phyloP scores from a whole-genome alignment of 2,888 invertebrate species.

The Polymixis flavicincta region DNA sequence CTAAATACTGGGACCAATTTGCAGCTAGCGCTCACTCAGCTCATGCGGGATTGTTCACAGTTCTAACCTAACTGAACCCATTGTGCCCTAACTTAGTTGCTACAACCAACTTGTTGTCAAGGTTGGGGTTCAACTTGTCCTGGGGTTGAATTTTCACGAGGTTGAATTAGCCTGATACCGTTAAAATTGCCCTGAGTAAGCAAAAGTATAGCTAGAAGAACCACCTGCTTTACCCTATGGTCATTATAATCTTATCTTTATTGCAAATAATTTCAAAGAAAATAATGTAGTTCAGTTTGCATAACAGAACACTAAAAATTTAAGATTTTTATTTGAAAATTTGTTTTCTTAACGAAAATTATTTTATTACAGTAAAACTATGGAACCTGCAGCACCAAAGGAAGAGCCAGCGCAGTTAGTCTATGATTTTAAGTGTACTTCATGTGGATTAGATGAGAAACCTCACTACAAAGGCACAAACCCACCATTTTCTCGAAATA shows the following conservation, averaged over 20 bases:
- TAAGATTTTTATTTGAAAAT: background rate
- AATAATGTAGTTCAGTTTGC: background rate
- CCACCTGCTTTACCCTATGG: background rate
- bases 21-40: too few relatives aligned
- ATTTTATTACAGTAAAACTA: slow-evolving; percentile 76
- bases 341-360: background rate
- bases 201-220: background rate
- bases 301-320: background rate
- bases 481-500: slow-evolving; percentile 93
- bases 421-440: slow-evolving; percentile 91
- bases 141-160: too few relatives aligned
- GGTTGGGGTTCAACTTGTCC: too few relatives aligned
- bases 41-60: background rate
- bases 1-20: too few relatives aligned
- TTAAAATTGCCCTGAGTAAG: background rate
- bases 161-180: too few relatives aligned
- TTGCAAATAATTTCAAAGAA: background rate
- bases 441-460: slow-evolving; percentile 92
- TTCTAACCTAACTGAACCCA: too few relatives aligned
- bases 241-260: background rate
- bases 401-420: slow-evolving; percentile 72
- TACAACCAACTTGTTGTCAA: too few relatives aligned
- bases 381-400: slow-evolving; percentile 75
- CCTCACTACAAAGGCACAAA: slow-evolving; percentile 94
- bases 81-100: too few relatives aligned